Conservation (phyloP, 1,140 invertebrate genomes). For the Tenebrio molitor region DNA sequence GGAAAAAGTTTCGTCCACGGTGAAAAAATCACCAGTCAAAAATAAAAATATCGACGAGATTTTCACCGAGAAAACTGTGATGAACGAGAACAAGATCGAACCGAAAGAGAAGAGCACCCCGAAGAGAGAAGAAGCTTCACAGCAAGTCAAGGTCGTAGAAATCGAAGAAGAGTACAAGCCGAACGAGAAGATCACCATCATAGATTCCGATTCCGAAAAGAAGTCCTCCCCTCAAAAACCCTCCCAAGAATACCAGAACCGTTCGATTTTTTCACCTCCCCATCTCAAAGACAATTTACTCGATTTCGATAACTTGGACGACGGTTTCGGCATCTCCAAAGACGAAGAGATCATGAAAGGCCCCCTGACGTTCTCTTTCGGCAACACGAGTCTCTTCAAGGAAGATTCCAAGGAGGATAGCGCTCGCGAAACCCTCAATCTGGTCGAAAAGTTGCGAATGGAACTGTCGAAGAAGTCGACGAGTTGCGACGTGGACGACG, state of each 20-base stretch:
- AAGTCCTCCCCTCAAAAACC: neutral
- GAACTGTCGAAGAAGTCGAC: conserved; percentile 76
- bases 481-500: conserved; percentile 63
- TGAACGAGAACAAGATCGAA: conserved; percentile 53
- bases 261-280: conserved; percentile 80
- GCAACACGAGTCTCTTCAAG: conserved; percentile 75
- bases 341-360: conserved; percentile 73
- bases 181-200: no score
- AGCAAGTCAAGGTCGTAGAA: neutral
- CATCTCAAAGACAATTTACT: conserved; percentile 75
- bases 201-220: conserved; percentile 4
- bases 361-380: conserved; percentile 77
- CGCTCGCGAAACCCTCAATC: conserved; percentile 81
- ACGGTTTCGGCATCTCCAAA: conserved; percentile 74
- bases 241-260: conserved; percentile 50
- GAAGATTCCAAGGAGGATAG: conserved; percentile 85
- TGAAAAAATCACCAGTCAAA: conserved; percentile 53
- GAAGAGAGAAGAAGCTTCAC: conserved; percentile 52
- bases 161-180: neutral
- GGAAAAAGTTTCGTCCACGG: conserved; percentile 48
- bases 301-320: conserved; percentile 77
- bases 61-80: conserved; percentile 55
- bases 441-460: conserved; percentile 83
- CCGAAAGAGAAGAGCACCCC: conserved; percentile 29
- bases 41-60: conserved; percentile 57